Percentiles rank a stretch among this genome's conserved stretches.
These are phyloP conservation scores for Conus ventricosus DNA, from an alignment of 1,140 invertebrate genomes.

Conservation along the genomic window DNA sequence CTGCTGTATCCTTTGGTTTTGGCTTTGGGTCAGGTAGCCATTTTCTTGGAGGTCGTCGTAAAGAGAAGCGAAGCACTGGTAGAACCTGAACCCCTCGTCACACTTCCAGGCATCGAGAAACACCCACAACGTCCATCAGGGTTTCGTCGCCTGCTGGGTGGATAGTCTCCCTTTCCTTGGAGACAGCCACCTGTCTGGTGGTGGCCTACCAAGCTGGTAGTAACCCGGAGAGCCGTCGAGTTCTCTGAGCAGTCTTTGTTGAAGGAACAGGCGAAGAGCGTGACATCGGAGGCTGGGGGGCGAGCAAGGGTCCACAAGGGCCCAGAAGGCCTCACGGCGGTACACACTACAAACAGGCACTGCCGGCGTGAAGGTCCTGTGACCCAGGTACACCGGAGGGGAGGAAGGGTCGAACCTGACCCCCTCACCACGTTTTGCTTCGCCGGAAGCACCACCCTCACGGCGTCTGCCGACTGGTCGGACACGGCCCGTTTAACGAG, in stretches of 20 bases:
- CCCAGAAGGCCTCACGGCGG: slow-evolving; percentile 28
- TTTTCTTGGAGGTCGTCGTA: background rate
- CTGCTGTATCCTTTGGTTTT: background rate
- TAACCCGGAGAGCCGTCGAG: slow-evolving; percentile 16
- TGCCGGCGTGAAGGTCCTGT: background rate
- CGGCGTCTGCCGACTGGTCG: background rate
- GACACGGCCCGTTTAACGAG: background rate
- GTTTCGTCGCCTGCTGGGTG: background rate
- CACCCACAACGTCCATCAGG: background rate
- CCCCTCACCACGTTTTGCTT: background rate
- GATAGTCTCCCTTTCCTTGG: background rate
- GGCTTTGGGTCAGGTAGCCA: background rate
- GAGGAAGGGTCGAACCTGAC: slow-evolving; percentile 13
- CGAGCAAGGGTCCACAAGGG: background rate
- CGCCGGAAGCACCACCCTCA: background rate
- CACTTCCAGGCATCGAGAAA: slow-evolving; percentile 3
- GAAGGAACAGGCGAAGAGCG: background rate
- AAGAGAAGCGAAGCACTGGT: background rate
- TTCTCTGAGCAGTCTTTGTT: slow-evolving; percentile 15
- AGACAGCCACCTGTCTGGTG: background rate
- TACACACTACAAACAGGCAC: background rate
- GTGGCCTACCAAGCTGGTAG: background rate
- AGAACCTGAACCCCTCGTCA: background rate
- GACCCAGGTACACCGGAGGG: slow-evolving; percentile 12
- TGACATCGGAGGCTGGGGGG: background rate